phyloP scores from a whole-genome alignment of 2,113 vertebrate species.

The Climacteris rufus region DNA sequence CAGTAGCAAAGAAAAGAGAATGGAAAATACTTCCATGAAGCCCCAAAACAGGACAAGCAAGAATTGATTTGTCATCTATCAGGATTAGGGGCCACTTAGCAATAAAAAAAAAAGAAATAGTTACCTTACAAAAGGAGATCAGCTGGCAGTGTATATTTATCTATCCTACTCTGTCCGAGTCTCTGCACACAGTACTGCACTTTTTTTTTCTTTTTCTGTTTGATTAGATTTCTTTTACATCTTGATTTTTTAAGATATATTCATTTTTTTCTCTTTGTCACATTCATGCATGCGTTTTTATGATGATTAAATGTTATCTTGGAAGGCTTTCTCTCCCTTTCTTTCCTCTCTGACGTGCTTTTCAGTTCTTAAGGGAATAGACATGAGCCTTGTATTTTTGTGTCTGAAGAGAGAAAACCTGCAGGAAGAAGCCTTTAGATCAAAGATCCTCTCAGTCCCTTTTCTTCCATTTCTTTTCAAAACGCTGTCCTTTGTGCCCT shows the following conservation, averaged over 20 bases:
- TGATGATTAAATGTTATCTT: conserved; percentile 15
- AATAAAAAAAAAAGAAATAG: not conserved
- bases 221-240: not conserved
- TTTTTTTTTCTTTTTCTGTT: not conserved
- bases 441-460: not conserved
- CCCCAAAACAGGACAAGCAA: not conserved
- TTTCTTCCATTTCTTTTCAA: conserved; percentile 30
- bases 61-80: not conserved
- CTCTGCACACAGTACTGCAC: not conserved
- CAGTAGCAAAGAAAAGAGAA: not conserved
- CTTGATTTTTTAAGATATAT: not conserved
- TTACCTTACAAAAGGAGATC: not conserved
- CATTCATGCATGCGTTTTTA: not conserved
- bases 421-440: conserved; percentile 37
- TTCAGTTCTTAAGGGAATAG: conserved; percentile 22
- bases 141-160: not conserved
- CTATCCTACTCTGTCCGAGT: not conserved
- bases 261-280: not conserved
- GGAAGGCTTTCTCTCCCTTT: not conserved
- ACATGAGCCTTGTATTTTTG: not conserved
- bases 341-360: not conserved
- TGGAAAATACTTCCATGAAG: not conserved
- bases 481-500: not conserved
- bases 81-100: not conserved
- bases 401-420: conserved; percentile 32